Evolutionary conservation across 2,113 vertebrate species (phyloP).

Genomic region (Telmatochromis sp.): DNA sequence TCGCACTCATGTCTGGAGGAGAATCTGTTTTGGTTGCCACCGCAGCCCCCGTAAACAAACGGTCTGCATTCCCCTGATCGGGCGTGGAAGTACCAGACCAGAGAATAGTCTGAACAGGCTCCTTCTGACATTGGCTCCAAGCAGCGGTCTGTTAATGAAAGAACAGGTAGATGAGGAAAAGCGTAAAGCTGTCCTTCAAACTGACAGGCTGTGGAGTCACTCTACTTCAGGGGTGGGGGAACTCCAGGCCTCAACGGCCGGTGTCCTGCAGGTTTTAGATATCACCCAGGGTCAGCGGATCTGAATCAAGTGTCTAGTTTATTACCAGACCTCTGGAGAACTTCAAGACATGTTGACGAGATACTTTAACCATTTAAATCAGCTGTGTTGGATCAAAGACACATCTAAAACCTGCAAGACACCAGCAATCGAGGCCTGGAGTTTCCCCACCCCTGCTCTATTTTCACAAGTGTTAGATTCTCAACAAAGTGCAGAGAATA

Average conservation of each 20-base stretch:
- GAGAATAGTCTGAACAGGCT: conserved; percentile 67
- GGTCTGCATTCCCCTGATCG: conserved; percentile 69
- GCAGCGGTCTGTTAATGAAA: conserved; percentile 57
- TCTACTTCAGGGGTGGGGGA: not conserved
- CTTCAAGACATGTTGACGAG: not conserved
- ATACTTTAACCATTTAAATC: not conserved
- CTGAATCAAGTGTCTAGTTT: not conserved
- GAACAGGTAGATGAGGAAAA: not conserved
- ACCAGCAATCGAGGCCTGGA: not conserved
- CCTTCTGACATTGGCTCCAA: conserved; percentile 79
- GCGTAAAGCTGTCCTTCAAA: not conserved
- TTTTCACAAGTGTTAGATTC: not conserved
- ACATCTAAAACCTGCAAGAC: not conserved
- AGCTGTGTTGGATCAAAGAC: not conserved
- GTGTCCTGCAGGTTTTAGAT: not conserved
- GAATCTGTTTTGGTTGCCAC: conserved; percentile 79
- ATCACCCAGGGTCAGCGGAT: not conserved
- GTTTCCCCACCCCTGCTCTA: not conserved
- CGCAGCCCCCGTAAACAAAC: conserved; percentile 82
- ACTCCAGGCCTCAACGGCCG: not conserved
- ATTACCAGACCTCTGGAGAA: not conserved
- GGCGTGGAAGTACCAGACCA: conserved; percentile 82
- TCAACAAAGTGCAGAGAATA: not conserved
- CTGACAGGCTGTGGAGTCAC: not conserved
- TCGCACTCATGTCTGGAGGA: conserved; percentile 68